Conservation (phyloP, 2,888 invertebrate species). For the Anticlea derivata region DNA sequence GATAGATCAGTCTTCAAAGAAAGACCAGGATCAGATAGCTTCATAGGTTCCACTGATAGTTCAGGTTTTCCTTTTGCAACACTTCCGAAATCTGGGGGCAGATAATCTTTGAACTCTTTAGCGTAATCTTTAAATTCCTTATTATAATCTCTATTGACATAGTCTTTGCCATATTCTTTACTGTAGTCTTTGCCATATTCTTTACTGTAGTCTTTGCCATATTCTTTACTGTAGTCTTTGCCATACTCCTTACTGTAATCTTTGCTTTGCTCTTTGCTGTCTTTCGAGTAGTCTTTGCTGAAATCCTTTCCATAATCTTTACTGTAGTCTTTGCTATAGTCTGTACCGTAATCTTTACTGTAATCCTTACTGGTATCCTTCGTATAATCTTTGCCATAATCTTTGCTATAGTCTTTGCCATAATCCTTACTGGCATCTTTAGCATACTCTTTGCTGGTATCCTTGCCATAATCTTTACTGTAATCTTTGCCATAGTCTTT, state of each 20-base stretch:
- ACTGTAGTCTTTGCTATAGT: conserved; percentile 29
- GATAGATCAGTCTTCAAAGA: conserved; percentile 79
- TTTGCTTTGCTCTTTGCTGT: conserved; percentile 18
- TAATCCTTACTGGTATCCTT: conserved; percentile 29
- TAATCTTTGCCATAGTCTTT: conserved; percentile 37
- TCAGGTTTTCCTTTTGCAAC: conserved; percentile 79
- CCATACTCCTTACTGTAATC: conserved; percentile 35
- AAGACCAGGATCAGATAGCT: conserved; percentile 66
- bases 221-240: conserved; percentile 30
- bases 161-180: conserved; percentile 34
- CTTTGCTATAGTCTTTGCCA: conserved; percentile 32
- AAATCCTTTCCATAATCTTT: conserved; percentile 34
- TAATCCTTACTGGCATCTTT: conserved; percentile 34
- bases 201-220: conserved; percentile 33
- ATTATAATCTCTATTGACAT: conserved; percentile 31
- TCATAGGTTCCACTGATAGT: conserved; percentile 67
- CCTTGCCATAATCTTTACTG: conserved; percentile 31
- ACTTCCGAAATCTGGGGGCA: conserved; percentile 82
- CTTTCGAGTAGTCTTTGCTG: conserved; percentile 62
- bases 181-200: conserved; percentile 31
- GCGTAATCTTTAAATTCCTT: conserved; percentile 35
- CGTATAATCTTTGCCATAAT: conserved; percentile 29
- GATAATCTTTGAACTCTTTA: conserved; percentile 68
- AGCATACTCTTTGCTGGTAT: conserved; percentile 30
- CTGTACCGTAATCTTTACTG: conserved; percentile 33